These are phyloP conservation scores for Oligia strigilis DNA, from an alignment of 2,888 invertebrate species.

Conservation along the genomic window DNA sequence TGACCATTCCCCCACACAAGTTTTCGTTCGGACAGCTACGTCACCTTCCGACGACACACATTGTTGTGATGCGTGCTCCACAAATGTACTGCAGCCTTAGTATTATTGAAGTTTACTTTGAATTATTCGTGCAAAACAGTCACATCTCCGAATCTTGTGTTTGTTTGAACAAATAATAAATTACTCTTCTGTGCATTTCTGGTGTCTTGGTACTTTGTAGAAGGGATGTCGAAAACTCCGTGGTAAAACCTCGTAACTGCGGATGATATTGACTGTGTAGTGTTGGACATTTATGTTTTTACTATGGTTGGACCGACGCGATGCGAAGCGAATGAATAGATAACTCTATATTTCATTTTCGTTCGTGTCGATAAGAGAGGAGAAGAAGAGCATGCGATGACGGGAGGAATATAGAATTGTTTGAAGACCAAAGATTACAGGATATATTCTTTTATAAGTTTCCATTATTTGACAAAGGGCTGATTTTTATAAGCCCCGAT, in stretches of 20 bases:
- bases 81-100: slow-evolving; percentile 21
- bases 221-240: slow-evolving; percentile 4
- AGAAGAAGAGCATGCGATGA: neutral
- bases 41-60: neutral
- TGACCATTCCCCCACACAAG: no score
- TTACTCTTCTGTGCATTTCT: neutral
- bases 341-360: neutral
- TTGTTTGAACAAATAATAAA: neutral
- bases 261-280: no score
- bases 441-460: neutral
- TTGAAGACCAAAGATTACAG: neutral
- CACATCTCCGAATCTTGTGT: slow-evolving; percentile 5
- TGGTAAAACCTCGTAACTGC: slow-evolving; percentile 31
- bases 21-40: neutral
- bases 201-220: slow-evolving; percentile 20
- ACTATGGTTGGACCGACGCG: no score
- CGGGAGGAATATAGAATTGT: neutral
- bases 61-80: slow-evolving; percentile 6
- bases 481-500: no score
- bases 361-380: neutral
- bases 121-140: slow-evolving; percentile 30
- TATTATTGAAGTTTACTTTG: slow-evolving; percentile 42
- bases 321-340: no score
- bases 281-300: neutral
- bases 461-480: no score